phyloP scores from a whole-genome alignment of 2,113 vertebrate species.

The Psilopsiagon aymara region DNA sequence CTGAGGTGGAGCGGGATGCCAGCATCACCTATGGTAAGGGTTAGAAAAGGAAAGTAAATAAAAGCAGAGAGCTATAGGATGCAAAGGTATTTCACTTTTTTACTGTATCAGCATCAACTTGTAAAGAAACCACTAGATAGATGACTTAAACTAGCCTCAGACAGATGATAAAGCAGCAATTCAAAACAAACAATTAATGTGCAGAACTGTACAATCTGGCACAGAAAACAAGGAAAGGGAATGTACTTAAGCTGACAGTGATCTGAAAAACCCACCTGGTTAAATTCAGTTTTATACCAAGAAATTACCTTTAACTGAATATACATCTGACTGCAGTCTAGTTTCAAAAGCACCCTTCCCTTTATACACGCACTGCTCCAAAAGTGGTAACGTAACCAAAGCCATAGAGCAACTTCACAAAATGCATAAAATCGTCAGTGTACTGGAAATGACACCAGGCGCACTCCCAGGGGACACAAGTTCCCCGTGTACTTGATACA shows the following conservation, averaged over 20 bases:
- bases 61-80: background rate
- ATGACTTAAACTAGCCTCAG: background rate
- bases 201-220: background rate
- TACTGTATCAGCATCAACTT: background rate
- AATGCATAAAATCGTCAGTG: background rate
- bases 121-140: background rate
- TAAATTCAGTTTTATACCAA: background rate
- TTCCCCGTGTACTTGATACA: background rate
- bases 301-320: background rate
- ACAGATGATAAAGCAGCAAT: background rate
- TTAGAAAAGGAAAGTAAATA: background rate
- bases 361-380: background rate
- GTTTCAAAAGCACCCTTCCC: background rate
- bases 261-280: background rate
- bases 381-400: background rate
- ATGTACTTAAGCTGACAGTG: background rate
- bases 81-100: background rate
- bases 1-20: background rate
- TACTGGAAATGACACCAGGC: background rate
- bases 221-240: background rate
- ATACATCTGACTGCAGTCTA: background rate
- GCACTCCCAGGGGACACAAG: background rate
- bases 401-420: background rate
- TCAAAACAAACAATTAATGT: slow-evolving; percentile 2
- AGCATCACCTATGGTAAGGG: background rate